Evolutionary conservation across 2,888 invertebrate genomes (phyloP).

Genomic region (Lasioglossum lativentre): DNA sequence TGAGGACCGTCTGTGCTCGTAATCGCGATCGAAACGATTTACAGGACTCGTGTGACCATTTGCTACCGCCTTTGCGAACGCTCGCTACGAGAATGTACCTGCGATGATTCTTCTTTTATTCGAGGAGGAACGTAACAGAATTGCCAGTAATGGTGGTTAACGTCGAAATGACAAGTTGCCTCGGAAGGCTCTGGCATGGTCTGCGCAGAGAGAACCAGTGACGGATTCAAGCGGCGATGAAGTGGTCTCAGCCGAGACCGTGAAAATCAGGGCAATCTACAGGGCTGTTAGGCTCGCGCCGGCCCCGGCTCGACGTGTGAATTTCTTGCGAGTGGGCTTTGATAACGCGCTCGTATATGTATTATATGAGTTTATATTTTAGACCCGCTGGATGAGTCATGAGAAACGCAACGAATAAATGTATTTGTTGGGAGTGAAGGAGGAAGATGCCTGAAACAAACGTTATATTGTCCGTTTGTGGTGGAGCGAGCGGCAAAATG

Average conservation of each 20-base stretch:
- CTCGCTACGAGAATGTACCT: neutral
- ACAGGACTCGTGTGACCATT: slow-evolving; percentile 6
- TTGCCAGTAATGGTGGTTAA: slow-evolving; percentile 17
- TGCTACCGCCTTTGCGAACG: neutral
- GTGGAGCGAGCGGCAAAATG: neutral
- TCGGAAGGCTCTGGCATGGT: neutral
- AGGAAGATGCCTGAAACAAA: neutral
- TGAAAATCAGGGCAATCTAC: slow-evolving; percentile 6
- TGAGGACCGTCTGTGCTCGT: neutral
- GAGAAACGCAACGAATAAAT: neutral
- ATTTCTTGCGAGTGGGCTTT: neutral
- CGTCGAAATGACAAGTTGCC: slow-evolving; percentile 19
- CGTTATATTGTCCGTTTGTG: neutral
- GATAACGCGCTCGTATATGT: neutral
- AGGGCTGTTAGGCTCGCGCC: neutral
- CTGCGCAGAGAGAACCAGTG: neutral
- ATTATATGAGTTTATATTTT: neutral
- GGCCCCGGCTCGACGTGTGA: neutral
- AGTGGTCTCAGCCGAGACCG: neutral
- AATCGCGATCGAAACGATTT: slow-evolving; percentile 13
- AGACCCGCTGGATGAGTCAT: neutral
- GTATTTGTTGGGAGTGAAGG: neutral
- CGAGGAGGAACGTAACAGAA: neutral
- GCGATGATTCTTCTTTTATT: neutral
- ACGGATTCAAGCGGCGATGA: slow-evolving; percentile 13